phyloP scores from a whole-genome alignment of 2,888 invertebrate species.

The Drosophila testacea region DNA sequence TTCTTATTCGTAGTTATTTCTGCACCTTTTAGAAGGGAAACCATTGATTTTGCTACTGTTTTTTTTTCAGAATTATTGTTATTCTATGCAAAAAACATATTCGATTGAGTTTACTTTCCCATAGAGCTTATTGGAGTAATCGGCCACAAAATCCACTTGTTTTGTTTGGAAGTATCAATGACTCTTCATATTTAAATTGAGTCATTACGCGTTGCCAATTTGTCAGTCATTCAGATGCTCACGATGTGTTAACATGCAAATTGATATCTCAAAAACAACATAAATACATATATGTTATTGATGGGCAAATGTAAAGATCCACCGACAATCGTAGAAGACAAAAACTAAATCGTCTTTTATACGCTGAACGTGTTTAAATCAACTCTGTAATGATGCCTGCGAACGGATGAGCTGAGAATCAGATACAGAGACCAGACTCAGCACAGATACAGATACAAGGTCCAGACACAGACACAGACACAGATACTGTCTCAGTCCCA shows the following conservation, averaged over 20 bases:
- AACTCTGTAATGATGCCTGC: conserved; percentile 57
- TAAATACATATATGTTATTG: conserved; percentile 29
- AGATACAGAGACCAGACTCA: neutral
- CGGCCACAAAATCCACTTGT: neutral
- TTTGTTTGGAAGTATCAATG: conserved; percentile 28
- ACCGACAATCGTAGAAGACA: conserved; percentile 16
- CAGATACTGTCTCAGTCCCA: neutral
- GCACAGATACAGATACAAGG: neutral
- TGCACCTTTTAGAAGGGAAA: conserved; percentile 10
- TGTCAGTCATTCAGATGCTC: conserved; percentile 57
- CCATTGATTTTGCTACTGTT: conserved; percentile 32
- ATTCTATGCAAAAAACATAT: neutral
- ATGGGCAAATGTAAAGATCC: conserved; percentile 48
- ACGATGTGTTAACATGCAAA: conserved; percentile 73
- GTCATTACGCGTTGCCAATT: conserved; percentile 54
- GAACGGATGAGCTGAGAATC: conserved; percentile 40
- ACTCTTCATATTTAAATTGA: conserved; percentile 42
- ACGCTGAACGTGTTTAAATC: conserved; percentile 59
- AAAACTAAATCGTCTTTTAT: conserved; percentile 46
- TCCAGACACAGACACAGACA: neutral
- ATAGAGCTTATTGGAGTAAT: conserved; percentile 19
- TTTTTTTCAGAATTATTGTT: neutral
- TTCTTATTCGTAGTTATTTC: neutral
- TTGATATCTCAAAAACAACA: conserved; percentile 58
- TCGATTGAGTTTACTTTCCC: conserved; percentile 15